These are phyloP conservation scores for Anniella stebbinsi DNA, from an alignment of 2,797 vertebrate genomes.

Conservation along the genomic window DNA sequence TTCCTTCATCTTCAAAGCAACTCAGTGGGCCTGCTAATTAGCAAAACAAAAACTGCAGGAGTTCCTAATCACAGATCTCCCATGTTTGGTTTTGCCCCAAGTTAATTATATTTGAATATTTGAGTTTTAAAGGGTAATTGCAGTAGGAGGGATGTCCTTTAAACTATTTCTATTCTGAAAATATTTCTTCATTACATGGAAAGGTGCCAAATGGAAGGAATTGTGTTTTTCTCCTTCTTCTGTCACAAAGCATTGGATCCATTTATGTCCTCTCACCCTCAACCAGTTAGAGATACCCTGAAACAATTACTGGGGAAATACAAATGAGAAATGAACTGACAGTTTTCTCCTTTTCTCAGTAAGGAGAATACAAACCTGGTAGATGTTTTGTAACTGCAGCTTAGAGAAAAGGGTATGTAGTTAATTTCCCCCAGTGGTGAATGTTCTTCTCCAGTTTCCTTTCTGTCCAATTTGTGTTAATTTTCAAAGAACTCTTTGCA, in stretches of 20 bases:
- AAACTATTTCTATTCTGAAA: neutral
- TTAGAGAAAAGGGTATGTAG: neutral
- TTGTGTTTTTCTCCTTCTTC: neutral
- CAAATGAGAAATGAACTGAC: conserved; percentile 19
- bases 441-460: conserved; percentile 43
- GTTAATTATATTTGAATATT: neutral
- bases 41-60: conserved; percentile 10
- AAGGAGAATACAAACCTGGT: conserved; percentile 3
- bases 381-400: conserved; percentile 23
- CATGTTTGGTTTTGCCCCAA: neutral
- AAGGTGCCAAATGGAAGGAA: neutral
- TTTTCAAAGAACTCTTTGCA: conserved; percentile 49
- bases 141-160: neutral
- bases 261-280: neutral
- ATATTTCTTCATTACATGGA: neutral
- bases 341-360: conserved; percentile 23
- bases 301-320: neutral
- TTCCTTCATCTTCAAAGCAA: neutral
- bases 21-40: neutral
- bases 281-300: neutral
- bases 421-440: conserved; percentile 19
- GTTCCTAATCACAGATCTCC: neutral
- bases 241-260: neutral
- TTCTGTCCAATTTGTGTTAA: conserved; percentile 62
- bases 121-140: neutral